phyloP scores from a whole-genome alignment of 2,888 invertebrate species.

The Melipona bicolor region DNA sequence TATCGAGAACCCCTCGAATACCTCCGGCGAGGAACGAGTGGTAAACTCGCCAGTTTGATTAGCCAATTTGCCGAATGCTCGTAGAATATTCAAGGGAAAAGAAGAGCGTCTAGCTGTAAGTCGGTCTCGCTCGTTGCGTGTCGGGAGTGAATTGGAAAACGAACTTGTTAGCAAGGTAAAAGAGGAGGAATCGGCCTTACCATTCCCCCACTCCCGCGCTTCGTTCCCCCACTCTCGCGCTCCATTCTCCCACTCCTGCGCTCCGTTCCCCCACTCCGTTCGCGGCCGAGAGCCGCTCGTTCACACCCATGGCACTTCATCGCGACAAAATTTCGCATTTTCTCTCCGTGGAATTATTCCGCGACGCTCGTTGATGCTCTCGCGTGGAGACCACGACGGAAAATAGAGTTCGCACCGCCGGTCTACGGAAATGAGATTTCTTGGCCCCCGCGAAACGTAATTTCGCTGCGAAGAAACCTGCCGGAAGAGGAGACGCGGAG shows the following conservation, averaged over 20 bases:
- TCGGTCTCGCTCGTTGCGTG: not conserved
- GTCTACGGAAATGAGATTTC: conserved; percentile 63
- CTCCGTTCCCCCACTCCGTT: too few relatives aligned
- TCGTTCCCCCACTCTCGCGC: too few relatives aligned
- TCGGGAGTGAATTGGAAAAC: conserved; percentile 2
- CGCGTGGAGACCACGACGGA: not conserved
- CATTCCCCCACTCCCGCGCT: too few relatives aligned
- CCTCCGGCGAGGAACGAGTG: not conserved
- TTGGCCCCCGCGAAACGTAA: conserved; percentile 37
- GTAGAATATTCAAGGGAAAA: conserved; percentile 19
- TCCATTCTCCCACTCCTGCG: too few relatives aligned
- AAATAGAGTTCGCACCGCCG: conserved; percentile 38
- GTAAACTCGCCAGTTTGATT: not conserved
- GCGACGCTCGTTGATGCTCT: conserved; percentile 3
- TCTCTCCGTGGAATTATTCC: conserved; percentile 29
- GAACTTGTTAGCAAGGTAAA: conserved; percentile 54
- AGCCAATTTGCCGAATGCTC: not conserved
- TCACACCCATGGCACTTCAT: conserved; percentile 25
- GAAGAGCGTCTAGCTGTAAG: not conserved
- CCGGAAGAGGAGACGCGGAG: not conserved
- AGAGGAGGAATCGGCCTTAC: not conserved
- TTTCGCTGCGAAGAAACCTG: conserved; percentile 13
- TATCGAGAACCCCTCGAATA: not conserved
- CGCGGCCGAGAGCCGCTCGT: not conserved
- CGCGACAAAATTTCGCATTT: conserved; percentile 48